phyloP scores from a whole-genome alignment of 2,888 invertebrate species.

The Platycheirus albimanus region DNA sequence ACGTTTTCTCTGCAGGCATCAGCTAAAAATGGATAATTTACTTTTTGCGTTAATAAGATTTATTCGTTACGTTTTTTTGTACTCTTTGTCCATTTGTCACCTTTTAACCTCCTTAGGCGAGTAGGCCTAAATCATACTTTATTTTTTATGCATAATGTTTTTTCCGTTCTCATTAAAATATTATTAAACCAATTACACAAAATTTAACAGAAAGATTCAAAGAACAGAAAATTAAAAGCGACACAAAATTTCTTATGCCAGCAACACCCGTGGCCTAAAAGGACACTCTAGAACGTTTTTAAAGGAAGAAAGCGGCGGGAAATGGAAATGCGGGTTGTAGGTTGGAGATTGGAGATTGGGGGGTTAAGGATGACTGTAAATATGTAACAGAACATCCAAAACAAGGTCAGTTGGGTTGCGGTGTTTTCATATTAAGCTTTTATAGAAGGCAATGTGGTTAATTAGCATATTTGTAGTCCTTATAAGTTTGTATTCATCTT shows the following conservation, averaged over 20 bases:
- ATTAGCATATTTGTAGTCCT: constrained; percentile 67
- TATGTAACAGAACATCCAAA: constrained; percentile 5
- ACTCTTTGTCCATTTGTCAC: constrained; percentile 60
- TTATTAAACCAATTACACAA: constrained; percentile 73
- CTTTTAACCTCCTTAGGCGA: constrained; percentile 28
- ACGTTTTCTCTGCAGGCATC: constrained; percentile 6
- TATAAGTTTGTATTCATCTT: constrained; percentile 18
- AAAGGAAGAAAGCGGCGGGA: neutral
- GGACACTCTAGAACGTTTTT: neutral
- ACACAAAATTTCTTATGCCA: constrained; percentile 41
- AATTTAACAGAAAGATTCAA: constrained; percentile 39
- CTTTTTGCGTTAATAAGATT: constrained; percentile 62
- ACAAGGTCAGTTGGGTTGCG: constrained; percentile 35
- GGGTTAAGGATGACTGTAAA: neutral
- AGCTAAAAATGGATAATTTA: constrained; percentile 31
- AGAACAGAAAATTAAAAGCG: constrained; percentile 30
- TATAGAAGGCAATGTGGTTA: constrained; percentile 64
- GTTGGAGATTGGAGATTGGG: too few species aligned
- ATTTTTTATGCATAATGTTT: constrained; percentile 29
- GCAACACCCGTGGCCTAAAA: neutral
- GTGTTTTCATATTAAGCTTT: constrained; percentile 45
- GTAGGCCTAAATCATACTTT: constrained; percentile 39
- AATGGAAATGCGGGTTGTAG: too few species aligned
- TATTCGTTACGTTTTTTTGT: constrained; percentile 55
- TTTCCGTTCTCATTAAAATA: constrained; percentile 69